A percentile compares a stretch with the other conserved stretches of the same genome.
Conservation (phyloP, 2,797 vertebrate species). For the Squalus acanthias region DNA sequence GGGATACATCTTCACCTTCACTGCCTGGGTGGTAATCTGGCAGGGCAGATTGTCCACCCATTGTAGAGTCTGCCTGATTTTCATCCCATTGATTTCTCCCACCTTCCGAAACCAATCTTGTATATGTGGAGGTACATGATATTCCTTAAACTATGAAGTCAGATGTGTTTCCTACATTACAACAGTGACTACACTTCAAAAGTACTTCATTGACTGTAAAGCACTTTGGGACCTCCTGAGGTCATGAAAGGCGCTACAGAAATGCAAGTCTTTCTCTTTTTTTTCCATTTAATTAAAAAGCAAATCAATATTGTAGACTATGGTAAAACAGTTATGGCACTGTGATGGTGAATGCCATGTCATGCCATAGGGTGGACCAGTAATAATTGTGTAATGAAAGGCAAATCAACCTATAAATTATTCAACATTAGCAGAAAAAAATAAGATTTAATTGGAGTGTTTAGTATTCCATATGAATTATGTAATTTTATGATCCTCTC, state of each 20-base stretch:
- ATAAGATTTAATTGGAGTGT: neutral
- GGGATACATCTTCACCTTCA: neutral
- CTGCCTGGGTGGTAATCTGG: no score
- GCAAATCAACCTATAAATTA: neutral
- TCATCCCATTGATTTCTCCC: no score
- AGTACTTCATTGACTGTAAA: neutral
- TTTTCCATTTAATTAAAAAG: neutral
- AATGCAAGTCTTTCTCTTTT: neutral
- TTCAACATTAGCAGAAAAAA: neutral
- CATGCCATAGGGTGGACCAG: neutral
- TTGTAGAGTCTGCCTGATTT: no score
- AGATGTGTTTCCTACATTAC: no score
- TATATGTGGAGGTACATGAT: no score
- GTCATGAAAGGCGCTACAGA: neutral
- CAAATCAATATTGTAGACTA: neutral
- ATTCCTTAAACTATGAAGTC: no score
- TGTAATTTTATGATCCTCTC: constrained; percentile 4
- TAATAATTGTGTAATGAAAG: neutral
- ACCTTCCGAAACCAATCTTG: no score
- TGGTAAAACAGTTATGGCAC: neutral
- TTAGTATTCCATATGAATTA: constrained; percentile 27
- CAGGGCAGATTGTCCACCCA: no score
- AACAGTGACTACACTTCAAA: neutral
- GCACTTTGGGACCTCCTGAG: neutral
- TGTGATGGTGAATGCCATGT: neutral